A percentile compares a stretch with the other conserved stretches of the same genome.
Conservation (phyloP, 2,113 vertebrate species). For the Ranitomeya variabilis region DNA sequence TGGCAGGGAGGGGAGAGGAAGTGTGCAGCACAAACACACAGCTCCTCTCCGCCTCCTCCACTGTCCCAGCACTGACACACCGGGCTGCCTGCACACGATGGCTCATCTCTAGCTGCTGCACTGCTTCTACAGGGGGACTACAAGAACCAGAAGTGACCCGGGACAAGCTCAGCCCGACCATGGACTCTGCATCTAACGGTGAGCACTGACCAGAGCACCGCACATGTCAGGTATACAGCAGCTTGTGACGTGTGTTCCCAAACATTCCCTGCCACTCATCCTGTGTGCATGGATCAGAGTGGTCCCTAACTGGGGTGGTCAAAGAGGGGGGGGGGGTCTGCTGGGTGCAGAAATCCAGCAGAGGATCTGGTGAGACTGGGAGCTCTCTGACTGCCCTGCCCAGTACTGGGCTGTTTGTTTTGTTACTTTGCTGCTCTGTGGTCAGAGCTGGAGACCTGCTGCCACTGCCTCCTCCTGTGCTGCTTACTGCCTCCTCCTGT, state of each 20-base stretch:
- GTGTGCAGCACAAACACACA: constrained; percentile 25
- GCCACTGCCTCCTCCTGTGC: too few species aligned
- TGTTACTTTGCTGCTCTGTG: not conserved
- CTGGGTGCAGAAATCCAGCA: not conserved
- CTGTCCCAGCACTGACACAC: constrained; percentile 33
- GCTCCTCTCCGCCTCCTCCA: not conserved
- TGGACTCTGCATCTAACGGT: constrained; percentile 15
- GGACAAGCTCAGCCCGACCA: not conserved
- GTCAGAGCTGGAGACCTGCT: not conserved
- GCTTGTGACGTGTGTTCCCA: not conserved
- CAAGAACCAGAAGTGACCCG: not conserved
- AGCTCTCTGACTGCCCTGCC: not conserved
- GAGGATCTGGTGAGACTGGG: not conserved
- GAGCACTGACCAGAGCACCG: not conserved
- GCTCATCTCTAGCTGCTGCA: constrained; percentile 3
- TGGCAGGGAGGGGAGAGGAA: constrained; percentile 39
- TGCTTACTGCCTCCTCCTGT: too few species aligned
- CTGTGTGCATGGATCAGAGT: not conserved
- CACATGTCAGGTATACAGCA: not conserved
- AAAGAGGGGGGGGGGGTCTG: not conserved
- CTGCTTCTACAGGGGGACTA: not conserved
- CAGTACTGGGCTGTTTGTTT: not conserved
- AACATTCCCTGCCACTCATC: not conserved
- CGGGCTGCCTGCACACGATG: constrained; percentile 25
- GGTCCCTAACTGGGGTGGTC: not conserved